Evolutionary conservation across 2,797 vertebrate species (phyloP).

Genomic region (Leptoclinus maculatus): DNA sequence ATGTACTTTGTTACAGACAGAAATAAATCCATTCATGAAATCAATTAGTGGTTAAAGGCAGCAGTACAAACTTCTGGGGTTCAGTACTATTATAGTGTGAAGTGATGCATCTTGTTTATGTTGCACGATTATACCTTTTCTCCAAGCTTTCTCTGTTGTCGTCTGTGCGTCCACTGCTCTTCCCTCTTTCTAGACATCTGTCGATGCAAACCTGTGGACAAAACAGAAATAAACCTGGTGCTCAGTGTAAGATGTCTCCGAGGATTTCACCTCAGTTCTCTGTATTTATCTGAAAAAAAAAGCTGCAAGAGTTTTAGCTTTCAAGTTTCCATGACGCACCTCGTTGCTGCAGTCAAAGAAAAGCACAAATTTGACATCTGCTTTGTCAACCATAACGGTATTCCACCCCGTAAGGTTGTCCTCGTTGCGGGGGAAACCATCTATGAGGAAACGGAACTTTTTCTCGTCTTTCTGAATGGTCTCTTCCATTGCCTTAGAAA

Average conservation of each 20-base stretch:
- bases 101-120: neutral
- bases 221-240: neutral
- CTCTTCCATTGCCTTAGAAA: conserved; percentile 92
- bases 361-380: conserved; percentile 95
- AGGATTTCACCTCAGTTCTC: conserved; percentile 1
- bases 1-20: conserved; percentile 1
- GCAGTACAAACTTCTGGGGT: neutral
- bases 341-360: conserved; percentile 97
- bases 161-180: conserved; percentile 95
- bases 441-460: conserved; percentile 96
- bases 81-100: neutral
- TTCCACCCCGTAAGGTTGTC: conserved; percentile 98
- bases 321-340: conserved; percentile 74
- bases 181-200: conserved; percentile 95
- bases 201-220: conserved; percentile 89
- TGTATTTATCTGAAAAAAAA: neutral
- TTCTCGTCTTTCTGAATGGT: conserved; percentile 88
- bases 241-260: neutral
- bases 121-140: conserved; percentile 88
- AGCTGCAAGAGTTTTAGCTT: neutral
- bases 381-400: conserved; percentile 91
- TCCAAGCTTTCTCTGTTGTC: conserved; percentile 97
- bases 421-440: conserved; percentile 97
- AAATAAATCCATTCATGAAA: neutral
- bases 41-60: neutral